Evolutionary conservation across 2,797 vertebrate species (phyloP).

Genomic region (Eleutherodactylus coqui): DNA sequence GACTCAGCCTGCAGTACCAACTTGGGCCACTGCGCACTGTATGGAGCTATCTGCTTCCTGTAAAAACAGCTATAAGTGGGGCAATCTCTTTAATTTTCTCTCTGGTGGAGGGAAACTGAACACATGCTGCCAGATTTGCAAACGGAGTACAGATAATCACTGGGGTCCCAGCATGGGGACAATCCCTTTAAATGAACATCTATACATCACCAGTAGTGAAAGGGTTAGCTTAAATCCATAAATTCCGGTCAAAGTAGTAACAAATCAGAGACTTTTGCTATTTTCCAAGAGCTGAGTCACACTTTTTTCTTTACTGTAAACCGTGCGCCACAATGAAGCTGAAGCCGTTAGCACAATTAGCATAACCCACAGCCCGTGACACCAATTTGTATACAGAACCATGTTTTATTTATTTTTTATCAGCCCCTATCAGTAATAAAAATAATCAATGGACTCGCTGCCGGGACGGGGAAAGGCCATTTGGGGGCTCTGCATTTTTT

Average conservation of each 20-base stretch:
- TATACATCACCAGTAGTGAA: neutral
- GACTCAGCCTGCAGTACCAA: too few species aligned
- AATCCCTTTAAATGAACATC: neutral
- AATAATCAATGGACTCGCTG: conserved; percentile 86
- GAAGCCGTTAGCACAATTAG: conserved; percentile 84
- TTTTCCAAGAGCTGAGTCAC: conserved; percentile 66
- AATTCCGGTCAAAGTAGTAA: neutral
- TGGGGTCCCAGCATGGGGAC: neutral
- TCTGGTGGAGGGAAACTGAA: neutral
- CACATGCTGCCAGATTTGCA: too few species aligned
- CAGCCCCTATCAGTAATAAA: conserved; percentile 89
- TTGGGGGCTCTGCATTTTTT: conserved; percentile 68
- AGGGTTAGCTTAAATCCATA: neutral
- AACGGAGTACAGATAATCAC: neutral
- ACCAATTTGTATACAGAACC: conserved; percentile 85
- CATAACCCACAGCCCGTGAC: conserved; percentile 77
- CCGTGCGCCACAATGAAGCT: conserved; percentile 66
- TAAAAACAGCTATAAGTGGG: too few species aligned
- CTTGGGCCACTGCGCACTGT: too few species aligned
- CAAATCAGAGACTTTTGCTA: conserved; percentile 25
- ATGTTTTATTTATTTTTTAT: conserved; percentile 90
- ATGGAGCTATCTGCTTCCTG: too few species aligned
- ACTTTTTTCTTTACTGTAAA: conserved; percentile 67
- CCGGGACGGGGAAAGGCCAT: conserved; percentile 85
- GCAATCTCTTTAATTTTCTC: too few species aligned